Evolutionary conservation across 2,888 invertebrate species (phyloP).

Genomic region (Hymenopus coronatus): DNA sequence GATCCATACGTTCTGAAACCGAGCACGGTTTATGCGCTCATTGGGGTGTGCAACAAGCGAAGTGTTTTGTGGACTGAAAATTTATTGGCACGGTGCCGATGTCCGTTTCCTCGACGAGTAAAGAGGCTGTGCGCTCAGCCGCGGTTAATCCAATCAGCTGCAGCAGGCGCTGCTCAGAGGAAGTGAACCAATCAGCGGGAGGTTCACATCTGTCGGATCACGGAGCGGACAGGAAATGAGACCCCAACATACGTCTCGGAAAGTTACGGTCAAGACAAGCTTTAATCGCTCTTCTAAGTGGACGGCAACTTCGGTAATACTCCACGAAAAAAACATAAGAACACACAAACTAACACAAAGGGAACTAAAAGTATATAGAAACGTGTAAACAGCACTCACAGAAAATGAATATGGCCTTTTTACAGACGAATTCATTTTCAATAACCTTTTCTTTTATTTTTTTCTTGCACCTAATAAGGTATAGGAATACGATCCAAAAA

Average conservation of each 20-base stretch:
- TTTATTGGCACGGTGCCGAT: neutral
- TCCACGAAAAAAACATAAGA: no score
- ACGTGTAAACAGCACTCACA: no score
- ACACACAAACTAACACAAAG: no score
- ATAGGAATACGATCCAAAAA: no score
- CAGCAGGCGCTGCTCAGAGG: neutral
- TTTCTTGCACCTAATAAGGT: no score
- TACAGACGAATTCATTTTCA: no score
- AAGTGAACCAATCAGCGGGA: neutral
- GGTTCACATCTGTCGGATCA: neutral
- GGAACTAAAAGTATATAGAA: no score
- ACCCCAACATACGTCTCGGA: neutral
- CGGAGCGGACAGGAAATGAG: neutral
- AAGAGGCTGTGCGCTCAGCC: neutral
- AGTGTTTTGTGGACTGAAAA: neutral
- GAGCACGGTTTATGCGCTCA: neutral
- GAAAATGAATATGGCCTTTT: no score
- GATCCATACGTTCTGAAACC: no score
- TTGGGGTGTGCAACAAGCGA: neutral
- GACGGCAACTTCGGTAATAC: no score
- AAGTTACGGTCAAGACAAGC: neutral
- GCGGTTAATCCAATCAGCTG: neutral
- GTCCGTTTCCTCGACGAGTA: neutral
- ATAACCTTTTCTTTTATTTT: no score
- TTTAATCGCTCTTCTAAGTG: no score